Conservation (phyloP, 2,113 vertebrate species). For the Nycticryphes semicollaris region DNA sequence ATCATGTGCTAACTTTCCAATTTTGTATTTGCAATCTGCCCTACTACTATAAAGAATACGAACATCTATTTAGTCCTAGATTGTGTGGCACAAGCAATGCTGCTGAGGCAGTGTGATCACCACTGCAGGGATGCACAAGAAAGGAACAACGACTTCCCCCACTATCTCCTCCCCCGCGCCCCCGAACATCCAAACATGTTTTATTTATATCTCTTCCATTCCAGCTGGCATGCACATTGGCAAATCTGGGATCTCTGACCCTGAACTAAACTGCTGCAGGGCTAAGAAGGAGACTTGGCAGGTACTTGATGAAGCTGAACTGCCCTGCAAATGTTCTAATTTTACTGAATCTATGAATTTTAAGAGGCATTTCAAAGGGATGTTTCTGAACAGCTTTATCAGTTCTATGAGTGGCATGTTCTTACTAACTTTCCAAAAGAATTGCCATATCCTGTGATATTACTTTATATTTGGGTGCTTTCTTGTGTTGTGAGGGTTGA, state of each 20-base stretch:
- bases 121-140: not conserved
- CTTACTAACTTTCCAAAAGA: not conserved
- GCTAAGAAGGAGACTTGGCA: not conserved
- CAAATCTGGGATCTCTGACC: not conserved
- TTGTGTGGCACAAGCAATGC: not conserved
- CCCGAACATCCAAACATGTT: not conserved
- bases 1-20: not conserved
- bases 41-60: not conserved
- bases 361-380: not conserved
- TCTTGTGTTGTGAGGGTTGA: not conserved
- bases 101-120: not conserved
- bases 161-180: not conserved
- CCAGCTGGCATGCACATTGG: not conserved
- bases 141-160: not conserved
- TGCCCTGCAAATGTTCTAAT: not conserved
- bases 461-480: not conserved
- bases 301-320: not conserved
- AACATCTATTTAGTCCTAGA: not conserved
- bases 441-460: not conserved
- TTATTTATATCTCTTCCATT: constrained; percentile 24
- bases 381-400: not conserved
- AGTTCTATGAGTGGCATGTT: not conserved
- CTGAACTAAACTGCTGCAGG: not conserved
- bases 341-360: not conserved
- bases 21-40: not conserved